Evolutionary conservation across 2,888 invertebrate genomes (phyloP).

Genomic region (Acleris literana): DNA sequence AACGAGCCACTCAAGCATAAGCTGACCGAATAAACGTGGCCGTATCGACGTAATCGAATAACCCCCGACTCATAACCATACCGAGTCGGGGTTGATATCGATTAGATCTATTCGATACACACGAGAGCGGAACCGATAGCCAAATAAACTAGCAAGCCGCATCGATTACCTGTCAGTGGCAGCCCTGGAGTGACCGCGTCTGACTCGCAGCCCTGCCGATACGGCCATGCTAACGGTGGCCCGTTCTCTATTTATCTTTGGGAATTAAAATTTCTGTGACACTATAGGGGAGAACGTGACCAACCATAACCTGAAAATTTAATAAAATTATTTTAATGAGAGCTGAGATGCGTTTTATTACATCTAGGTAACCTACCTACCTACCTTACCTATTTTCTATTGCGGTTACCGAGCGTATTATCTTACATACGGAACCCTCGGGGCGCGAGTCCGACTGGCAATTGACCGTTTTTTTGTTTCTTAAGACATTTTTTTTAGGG

Average conservation of each 20-base stretch:
- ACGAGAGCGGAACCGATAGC: constrained; percentile 75
- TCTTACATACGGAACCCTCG: no score
- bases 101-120: constrained; percentile 58
- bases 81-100: constrained; percentile 60
- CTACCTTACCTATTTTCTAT: no score
- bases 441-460: no score
- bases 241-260: constrained; percentile 21
- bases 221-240: constrained; percentile 20
- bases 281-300: no score
- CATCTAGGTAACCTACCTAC: no score
- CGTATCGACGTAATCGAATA: constrained; percentile 61
- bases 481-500: no score
- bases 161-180: constrained; percentile 82
- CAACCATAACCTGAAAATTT: no score
- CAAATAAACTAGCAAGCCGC: constrained; percentile 81
- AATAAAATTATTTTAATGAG: background rate
- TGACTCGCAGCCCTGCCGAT: constrained; percentile 52
- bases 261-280: background rate
- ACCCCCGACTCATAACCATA: constrained; percentile 68
- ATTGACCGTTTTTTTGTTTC: no score
- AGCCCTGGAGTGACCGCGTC: constrained; percentile 73
- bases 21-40: constrained; percentile 6
- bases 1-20: background rate
- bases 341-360: no score
- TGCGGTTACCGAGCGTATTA: no score